A percentile compares a stretch with the other conserved stretches of the same genome.
phyloP scores from a whole-genome alignment of 2,797 vertebrate genomes.

The Lagocephalus sceleratus region DNA sequence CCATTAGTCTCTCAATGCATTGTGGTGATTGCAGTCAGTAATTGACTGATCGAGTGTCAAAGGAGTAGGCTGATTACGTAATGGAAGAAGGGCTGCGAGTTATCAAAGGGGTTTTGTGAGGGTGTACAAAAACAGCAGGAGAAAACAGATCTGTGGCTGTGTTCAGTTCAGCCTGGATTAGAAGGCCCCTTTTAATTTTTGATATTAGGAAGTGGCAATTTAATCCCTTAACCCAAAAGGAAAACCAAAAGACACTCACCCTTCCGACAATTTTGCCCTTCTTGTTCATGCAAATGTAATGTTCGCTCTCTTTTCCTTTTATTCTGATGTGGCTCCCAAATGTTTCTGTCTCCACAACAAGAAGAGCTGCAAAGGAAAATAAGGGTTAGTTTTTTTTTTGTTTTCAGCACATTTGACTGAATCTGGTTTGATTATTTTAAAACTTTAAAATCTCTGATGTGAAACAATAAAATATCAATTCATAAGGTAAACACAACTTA shows the following conservation, averaged over 20 bases:
- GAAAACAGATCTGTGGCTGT: slow-evolving; percentile 38
- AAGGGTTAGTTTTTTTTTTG: slow-evolving; percentile 33
- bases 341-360: slow-evolving; percentile 82
- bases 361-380: slow-evolving; percentile 71
- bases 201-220: slow-evolving; percentile 7
- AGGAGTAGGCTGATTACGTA: slow-evolving; percentile 69
- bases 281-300: slow-evolving; percentile 85
- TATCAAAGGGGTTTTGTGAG: slow-evolving; percentile 74
- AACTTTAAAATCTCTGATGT: too few relatives aligned
- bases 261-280: slow-evolving; percentile 82
- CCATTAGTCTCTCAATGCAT: slow-evolving; percentile 72
- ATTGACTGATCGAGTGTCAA: slow-evolving; percentile 77
- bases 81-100: slow-evolving; percentile 68
- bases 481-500: not conserved
- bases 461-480: too few relatives aligned
- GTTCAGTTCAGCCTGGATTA: slow-evolving; percentile 40
- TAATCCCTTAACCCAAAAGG: not conserved
- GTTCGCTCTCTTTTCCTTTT: slow-evolving; percentile 82
- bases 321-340: slow-evolving; percentile 84
- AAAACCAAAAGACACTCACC: slow-evolving; percentile 61
- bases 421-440: too few relatives aligned
- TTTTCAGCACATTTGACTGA: too few relatives aligned
- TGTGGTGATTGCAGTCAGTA: slow-evolving; percentile 72
- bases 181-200: slow-evolving; percentile 29
- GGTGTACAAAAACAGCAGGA: slow-evolving; percentile 53